Base-by-base conservation (phyloP, 2,797 vertebrate species). In the Sparidentex hasta region DNA sequence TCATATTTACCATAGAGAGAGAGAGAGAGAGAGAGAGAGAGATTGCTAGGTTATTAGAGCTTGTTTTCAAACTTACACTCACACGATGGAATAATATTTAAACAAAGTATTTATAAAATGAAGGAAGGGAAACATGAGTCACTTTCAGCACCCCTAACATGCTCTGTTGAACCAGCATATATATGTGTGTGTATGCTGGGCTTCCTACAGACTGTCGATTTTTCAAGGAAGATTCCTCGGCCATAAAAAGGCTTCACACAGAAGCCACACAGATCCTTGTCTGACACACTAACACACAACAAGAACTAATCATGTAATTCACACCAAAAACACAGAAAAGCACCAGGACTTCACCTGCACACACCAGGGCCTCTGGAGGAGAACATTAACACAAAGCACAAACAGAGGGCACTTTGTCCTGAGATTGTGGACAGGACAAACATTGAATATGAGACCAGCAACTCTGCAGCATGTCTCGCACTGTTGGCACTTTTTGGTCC, bases 71-170 rank as follows among this genome's bases (percentile, higher is more conserved):
- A 84, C 71, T 75, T 71, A 78, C 81, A 87, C 76, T 84, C 76
- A 78, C 80, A 77, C 21, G 47, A 66, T 84, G 81, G 77, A 90
- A 93, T 88, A 94, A 95, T 94, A 93, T 94, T 94, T 92, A 88
- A 91, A 72, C 73, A 80, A 67, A 82, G 83, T 90, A 93, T 94
- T 94, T 94, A 90, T 94, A 91, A 82, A 78, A 86, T 78, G 56
- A 66, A 83, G 83, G 65, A 84, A 70, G 64, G 80, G 71, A 71
- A 66, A 71, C 65, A 78, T 75, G 48, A 64, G 71, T 86, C 52
- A 79, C 85, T 86, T 74, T 88, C 79, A 85, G 68, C 67, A 65
- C 58, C 65, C 46, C 47, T 3, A n/a, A 64, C 16, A 21, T 23
- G 33, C 46, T 80, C 41, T 58, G 63, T 66, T 79, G 55, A 68